Conservation (phyloP, 2,888 invertebrate genomes). For the Lapara coniferarum region DNA sequence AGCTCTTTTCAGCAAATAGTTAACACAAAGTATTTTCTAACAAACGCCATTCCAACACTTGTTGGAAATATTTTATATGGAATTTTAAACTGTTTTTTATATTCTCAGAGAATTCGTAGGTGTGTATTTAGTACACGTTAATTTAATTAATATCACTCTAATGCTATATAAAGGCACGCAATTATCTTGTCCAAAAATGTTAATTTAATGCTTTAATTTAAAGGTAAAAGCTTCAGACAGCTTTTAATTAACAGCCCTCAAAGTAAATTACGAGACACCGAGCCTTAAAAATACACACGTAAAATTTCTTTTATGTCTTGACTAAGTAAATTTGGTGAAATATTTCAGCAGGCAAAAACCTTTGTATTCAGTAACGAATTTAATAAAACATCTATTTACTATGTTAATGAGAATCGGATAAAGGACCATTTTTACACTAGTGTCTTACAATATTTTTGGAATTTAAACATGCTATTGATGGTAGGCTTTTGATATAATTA, state of each 20-base stretch:
- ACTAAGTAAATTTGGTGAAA: not conserved
- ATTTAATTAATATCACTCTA: no score
- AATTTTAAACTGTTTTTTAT: no score
- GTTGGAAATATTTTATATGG: no score
- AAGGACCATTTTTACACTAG: not conserved
- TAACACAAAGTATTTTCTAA: no score
- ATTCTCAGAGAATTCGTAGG: no score
- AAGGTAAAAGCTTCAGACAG: not conserved
- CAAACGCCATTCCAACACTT: no score
- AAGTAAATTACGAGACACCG: not conserved
- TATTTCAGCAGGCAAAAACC: not conserved
- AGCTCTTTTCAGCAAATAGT: no score
- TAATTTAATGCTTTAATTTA: not conserved
- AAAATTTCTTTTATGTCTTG: not conserved
- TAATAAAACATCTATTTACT: not conserved
- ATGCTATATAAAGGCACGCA: no score
- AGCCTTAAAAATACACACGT: not conserved
- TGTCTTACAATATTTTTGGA: not conserved
- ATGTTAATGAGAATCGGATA: not conserved
- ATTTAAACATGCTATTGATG: not conserved
- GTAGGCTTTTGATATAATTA: not conserved
- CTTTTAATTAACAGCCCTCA: not conserved
- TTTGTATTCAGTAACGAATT: not conserved
- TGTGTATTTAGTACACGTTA: no score
- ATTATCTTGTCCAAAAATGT: no score